Evolutionary conservation across 2,113 vertebrate species (phyloP), one percentile per base, ranked within the genome.

Genomic region (Alces alces): DNA sequence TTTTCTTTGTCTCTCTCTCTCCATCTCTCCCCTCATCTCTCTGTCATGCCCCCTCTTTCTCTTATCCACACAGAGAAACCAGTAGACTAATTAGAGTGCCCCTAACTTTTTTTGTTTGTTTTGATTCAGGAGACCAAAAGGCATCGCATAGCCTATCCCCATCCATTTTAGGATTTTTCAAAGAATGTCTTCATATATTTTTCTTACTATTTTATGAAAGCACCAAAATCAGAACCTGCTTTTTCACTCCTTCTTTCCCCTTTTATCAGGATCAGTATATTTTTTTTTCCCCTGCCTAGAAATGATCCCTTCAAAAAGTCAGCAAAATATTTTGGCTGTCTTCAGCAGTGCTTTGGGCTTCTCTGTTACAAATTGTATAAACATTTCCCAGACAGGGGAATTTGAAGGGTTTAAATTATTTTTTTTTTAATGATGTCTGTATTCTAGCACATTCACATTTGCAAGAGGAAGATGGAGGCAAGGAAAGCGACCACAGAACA

Each of bases 361-460:
- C 78, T 97, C 97, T 54, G 5, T 97, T 97, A 97, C 83, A 93
- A 87, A 90, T 96, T 98, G 91, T 98, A 93, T 60, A 85, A 98
- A 98, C 85, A 90, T 97, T 98, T 98, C 97, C 95, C 97, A 98
- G 98, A 98, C 95, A 98, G 96, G 82, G 95, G 96, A 97, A 96
- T 95, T 95, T 96, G 95, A 98, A 98, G 97, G 95, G 93, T 97
- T 97, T 94, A 97, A 98, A 97, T 97, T 95, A 95, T 98, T 98
- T 98, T 78, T 97, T 98, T 97, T 98, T 96, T 54, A 96, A 96
- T 93, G 97, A 97, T 96, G 97, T 97, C 97, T 98, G 97, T 95
- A 96, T 97, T 97, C 80, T 93, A 96, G 88, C 76, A 96, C 87
- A 61, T 95, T 95, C 95, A 90, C 97, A 98, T 98, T 97, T 97